Evolutionary conservation across 2,113 vertebrate species (phyloP), one percentile per base, ranked within the genome.

Genomic region (Erpornis zantholeuca): DNA sequence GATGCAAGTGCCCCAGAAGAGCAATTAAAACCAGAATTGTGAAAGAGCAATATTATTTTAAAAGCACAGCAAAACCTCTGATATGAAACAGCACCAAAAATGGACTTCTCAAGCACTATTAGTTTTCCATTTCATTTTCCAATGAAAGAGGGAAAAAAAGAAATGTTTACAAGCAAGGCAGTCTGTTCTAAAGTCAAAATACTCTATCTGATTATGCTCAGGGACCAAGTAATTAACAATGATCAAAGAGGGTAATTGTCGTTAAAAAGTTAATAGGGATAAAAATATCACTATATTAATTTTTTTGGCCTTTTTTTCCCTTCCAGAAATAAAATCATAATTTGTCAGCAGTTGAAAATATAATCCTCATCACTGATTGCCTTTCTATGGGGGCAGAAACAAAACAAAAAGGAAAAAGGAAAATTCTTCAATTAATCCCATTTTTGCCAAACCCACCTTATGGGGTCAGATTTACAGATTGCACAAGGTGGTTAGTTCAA

Each of bases 201-300:
- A 80, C 22, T 80, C 59, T n/a, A 24, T 49, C 20, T 82, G 82
- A 70, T 70, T 82, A 53, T 63, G 68, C 64, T 90, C 45, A 78
- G 71, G 64, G 90, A 93, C 82, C 60, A 73, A 78, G 85, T 47
- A 96, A 95, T 96, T 97, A 93, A 61, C 50, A 77, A 15, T 25
- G 71, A 94, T 96, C 93, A 95, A 95, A 95, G 56, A 88, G 6
- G 1, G 0, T 54, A 89, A 93, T 95, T 92, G 71, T 66, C 0
- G 0, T 91, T 85, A 66, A 86, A 92, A 96, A 88, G 82, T 86
- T 92, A 88, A 83, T 82, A 42, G 40, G n/a, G 36, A 90, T 83
- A 83, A 94, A 96, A 92, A 87, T 85, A 86, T 61, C 42, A 59
- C 11, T 92, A 38, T 77, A 80, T 73, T 64, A 68, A 29, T 53